Conservation (phyloP, 2,888 invertebrate species). For the Drosophila acutilabella region DNA sequence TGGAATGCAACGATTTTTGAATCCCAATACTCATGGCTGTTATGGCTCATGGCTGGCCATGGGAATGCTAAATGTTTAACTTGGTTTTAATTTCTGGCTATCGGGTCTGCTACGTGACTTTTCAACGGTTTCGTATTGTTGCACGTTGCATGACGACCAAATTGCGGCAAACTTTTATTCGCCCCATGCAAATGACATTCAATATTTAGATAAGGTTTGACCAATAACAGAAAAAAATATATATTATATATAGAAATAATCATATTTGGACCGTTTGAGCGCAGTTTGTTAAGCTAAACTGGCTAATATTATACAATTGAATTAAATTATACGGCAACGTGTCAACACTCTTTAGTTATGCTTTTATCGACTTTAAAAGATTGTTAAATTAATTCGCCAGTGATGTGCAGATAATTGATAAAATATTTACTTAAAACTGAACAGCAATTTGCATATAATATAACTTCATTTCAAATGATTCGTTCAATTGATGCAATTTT, state of each 20-base stretch:
- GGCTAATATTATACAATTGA: background rate
- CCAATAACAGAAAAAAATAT: background rate
- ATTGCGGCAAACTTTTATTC: constrained; percentile 46
- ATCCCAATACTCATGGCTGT: constrained; percentile 30
- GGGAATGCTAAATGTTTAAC: constrained; percentile 42
- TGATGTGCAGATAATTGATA: constrained; percentile 2
- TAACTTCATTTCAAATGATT: constrained; percentile 10
- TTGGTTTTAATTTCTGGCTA: constrained; percentile 50
- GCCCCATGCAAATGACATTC: constrained; percentile 36
- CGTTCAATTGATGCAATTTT: constrained; percentile 34
- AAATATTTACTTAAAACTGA: constrained; percentile 23
- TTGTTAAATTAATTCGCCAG: constrained; percentile 1
- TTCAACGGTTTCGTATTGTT: constrained; percentile 36
- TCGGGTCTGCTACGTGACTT: constrained; percentile 62
- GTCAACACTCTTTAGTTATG: background rate
- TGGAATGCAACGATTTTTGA: constrained; percentile 8
- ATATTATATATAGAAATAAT: background rate
- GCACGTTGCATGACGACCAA: constrained; percentile 51
- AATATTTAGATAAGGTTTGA: constrained; percentile 28
- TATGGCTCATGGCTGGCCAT: constrained; percentile 9
- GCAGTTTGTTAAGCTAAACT: background rate
- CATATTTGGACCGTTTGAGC: background rate
- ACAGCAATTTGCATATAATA: constrained; percentile 28
- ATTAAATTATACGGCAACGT: background rate
- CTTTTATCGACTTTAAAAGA: background rate